phyloP scores from a whole-genome alignment of 2,113 vertebrate genomes.

The Mola mola region DNA sequence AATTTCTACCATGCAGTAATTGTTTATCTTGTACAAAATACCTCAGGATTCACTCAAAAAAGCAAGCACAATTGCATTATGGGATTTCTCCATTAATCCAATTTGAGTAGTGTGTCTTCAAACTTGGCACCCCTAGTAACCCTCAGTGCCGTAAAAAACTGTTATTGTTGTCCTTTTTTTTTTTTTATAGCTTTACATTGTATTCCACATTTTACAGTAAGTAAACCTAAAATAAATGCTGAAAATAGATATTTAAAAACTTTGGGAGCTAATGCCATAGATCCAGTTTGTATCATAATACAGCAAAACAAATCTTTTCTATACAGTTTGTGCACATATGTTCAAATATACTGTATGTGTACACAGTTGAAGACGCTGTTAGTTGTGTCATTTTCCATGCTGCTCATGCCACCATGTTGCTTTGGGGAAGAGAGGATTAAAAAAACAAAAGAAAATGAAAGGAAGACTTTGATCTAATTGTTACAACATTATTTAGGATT shows the following conservation, averaged over 20 bases:
- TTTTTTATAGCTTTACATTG: conserved; percentile 1
- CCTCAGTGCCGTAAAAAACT: no score
- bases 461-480: conserved; percentile 52
- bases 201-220: conserved; percentile 9
- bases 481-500: conserved; percentile 45
- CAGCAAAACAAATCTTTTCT: no score
- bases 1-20: conserved; percentile 14
- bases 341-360: not conserved
- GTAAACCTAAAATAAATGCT: conserved; percentile 6
- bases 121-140: conserved; percentile 6
- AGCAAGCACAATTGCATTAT: conserved; percentile 18
- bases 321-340: not conserved
- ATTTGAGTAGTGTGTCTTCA: conserved; percentile 39
- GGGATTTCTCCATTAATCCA: conserved; percentile 39
- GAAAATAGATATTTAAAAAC: conserved; percentile 7
- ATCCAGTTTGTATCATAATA: no score
- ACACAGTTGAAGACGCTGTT: not conserved
- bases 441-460: conserved; percentile 14
- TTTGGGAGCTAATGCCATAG: no score
- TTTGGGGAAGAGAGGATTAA: conserved; percentile 8
- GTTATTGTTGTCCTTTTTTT: conserved; percentile 17
- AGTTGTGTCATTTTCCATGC: not conserved
- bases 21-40: conserved; percentile 11
- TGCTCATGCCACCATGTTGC: conserved; percentile 22
- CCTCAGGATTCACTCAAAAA: no score